Percentiles rank a stretch among this genome's conserved stretches.
These are phyloP conservation scores for Cybosia mesomella DNA, from an alignment of 2,888 invertebrate species.

Conservation along the genomic window DNA sequence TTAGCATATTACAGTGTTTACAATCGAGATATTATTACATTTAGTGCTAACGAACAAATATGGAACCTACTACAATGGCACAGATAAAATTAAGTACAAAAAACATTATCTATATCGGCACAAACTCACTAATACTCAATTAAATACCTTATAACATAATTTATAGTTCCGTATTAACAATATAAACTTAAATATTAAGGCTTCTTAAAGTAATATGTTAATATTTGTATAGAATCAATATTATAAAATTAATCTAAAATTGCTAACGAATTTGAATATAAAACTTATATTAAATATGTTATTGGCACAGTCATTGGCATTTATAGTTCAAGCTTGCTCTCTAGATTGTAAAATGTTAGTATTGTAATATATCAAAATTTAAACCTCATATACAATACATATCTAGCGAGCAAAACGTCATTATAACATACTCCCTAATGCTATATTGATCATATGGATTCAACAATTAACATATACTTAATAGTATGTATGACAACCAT, in stretches of 20 bases:
- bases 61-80: background rate
- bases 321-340: background rate
- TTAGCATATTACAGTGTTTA: background rate
- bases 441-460: background rate
- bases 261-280: conserved; percentile 45
- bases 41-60: background rate
- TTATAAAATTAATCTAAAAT: conserved; percentile 47
- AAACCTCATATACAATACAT: conserved; percentile 10
- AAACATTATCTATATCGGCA: conserved; percentile 42
- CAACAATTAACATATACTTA: conserved; percentile 6
- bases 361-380: background rate
- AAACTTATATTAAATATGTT: conserved; percentile 34
- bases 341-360: conserved; percentile 2
- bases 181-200: conserved; percentile 52
- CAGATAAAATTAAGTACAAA: conserved; percentile 8
- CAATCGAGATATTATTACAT: background rate
- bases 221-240: conserved; percentile 41
- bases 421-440: background rate
- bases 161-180: conserved; percentile 51
- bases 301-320: conserved; percentile 53
- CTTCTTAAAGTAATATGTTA: conserved; percentile 48
- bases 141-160: conserved; percentile 48
- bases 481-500: conserved; percentile 13
- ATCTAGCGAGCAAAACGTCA: conserved; percentile 4
- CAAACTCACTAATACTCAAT: conserved; percentile 44